Evolutionary conservation across 2,113 vertebrate species (phyloP), one percentile per base, ranked within the genome.

Genomic region (Telmatochromis brachygnathus): DNA sequence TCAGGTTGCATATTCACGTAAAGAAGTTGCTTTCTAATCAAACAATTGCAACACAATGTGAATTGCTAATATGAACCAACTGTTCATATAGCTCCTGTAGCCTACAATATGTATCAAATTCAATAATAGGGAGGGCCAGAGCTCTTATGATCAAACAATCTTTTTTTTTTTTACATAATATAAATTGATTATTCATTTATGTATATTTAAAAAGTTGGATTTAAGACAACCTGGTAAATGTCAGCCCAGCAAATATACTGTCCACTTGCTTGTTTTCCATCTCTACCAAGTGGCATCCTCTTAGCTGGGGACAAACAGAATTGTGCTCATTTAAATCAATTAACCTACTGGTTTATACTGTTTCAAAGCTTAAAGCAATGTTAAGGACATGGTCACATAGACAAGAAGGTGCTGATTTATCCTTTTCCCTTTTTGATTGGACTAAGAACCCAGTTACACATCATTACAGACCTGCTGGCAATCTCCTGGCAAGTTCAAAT

Each of bases 211-310:
- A 62, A 62, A 33, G 19, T 39, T 68, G 33, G 33, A 68, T 39
- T 68, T 68, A 39, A 39, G 33, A 37, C 62, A 0, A 68, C 19
- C 62, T 37, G 19, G 19, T 0, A 68, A 39, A 21, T 68, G 19
- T 68, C 62, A 68, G 4, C 62, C 19, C 62, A 68, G 33, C 60
- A 6, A 62, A 39, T 68, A 37, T 21, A 14, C 62, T 39, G 62
- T 39, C 35, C 35, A 7, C 33, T 65, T 62, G 17, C 17, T 62
- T 37, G 60, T 65, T 65, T 65, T 37, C 17, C 60, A 65, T 65
- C 60, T 65, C 30, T 65, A 65, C 17, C 60, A 65, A 37, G 60
- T 37, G 60, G 17, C 60, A 65, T 35, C 30, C 30, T 35, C 3
- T 62, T n/a, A 62, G 58, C 17, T 35, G 4, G 2, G 30, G 28